Evolutionary conservation across 2,113 vertebrate genomes (phyloP), one percentile per base, ranked within the genome.

Genomic region (Pollachius pollachius): DNA sequence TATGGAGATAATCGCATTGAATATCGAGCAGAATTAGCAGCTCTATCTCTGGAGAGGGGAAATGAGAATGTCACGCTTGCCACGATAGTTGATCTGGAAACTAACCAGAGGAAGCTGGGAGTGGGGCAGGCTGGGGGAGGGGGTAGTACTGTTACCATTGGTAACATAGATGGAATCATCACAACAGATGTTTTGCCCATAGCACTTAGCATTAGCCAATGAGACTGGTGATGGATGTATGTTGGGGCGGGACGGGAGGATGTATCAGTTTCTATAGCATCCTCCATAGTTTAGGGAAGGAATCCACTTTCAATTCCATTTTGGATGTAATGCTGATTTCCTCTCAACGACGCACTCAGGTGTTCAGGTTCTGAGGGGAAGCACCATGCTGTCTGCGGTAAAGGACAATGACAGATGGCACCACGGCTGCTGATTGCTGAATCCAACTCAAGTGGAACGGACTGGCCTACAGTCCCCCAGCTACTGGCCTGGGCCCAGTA

Each of bases 391-490:
- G 60, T 66, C 70, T 56, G 67, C 66, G 41, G 34, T 54, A 66
- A 67, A 69, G 27, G 15, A 9, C n/a, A 1, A 9, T 16, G 78
- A 37, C 57, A 75, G 71, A 69, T 67, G 75, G 12, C 16, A 16
- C 52, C 16, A 12, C 9, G 12, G 52, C 52, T 54, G 52, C 64
- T 64, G 69, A 27, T 58, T 83, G 80, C 70, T 78, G 76, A 85
- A 78, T 86, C 79, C 75, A 73, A 87, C 83, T 81, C 81, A 76
- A 79, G 79, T 81, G 73, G 80, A 86, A 86, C 87, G 68, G 77
- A 87, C 88, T 87, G 84, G 89, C 69, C 83, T 78, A 59, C 80
- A 87, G 86, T 89, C 86, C 83, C 80, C 72, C 67, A 21, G 75
- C 68, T 70, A 59, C 52, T 72, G 77, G 68, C 75, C 70, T 69